Evolutionary conservation across 1,140 invertebrate species (phyloP), one percentile per base, ranked within the genome.

Genomic region (Glossosoma conforme): DNA sequence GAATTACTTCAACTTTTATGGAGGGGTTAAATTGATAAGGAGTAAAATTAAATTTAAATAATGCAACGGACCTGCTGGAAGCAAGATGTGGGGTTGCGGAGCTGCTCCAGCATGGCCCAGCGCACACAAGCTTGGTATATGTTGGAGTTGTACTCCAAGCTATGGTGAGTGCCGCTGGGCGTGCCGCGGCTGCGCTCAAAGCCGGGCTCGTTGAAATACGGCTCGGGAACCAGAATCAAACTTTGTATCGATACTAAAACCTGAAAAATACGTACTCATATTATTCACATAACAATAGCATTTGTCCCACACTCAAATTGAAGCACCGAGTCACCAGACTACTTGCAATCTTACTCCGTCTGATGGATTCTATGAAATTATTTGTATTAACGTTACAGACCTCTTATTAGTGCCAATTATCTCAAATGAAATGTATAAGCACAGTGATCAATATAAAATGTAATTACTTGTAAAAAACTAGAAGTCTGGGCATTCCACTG

Each of bases 401-500:
- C n/a, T n/a, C n/a, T n/a, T n/a, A n/a, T n/a, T n/a, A n/a, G n/a
- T n/a, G n/a, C n/a, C n/a, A n/a, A n/a, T n/a, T n/a, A n/a, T n/a
- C n/a, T n/a, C n/a, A n/a, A n/a, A n/a, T n/a, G n/a, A n/a, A n/a
- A n/a, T n/a, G n/a, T n/a, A n/a, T n/a, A n/a, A n/a, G n/a, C n/a
- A n/a, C n/a, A n/a, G n/a, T n/a, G n/a, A n/a, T 30, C 2, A 24
- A 25, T 33, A 45, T 15, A 21, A 25, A 28, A 5, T 44, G 35
- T 44, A 37, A 49, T n/a, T 62, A 88, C 89, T 80, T 97, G 93
- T 42, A 98, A 76, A 65, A 97, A 95, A 71, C 92, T 97, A 36
- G 93, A 97, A 0, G 93, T 96, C 65, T 93, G 90, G 32, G 93
- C 88, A 72, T 96, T 97, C 95, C 95, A 98, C 74, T 97, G 95